Evolutionary conservation across 1,140 invertebrate species (phyloP), one percentile per base, ranked within the genome.

Genomic region (Tribolium madens): DNA sequence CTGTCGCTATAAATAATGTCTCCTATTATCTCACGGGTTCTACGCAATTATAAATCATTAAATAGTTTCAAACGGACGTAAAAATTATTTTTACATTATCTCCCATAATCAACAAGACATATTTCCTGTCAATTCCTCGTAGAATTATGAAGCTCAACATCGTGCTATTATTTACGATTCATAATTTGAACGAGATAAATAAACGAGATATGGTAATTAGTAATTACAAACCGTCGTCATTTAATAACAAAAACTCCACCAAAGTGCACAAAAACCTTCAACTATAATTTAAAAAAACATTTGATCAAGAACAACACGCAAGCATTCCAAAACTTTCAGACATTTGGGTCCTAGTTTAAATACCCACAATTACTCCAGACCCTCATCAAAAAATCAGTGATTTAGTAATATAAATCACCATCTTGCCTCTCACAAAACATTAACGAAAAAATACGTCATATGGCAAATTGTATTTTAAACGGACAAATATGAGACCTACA

Each of bases 41-140:
- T n/a, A 14, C 6, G 46, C 70, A 72, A 72, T 72, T 72, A 72
- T 72, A 72, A 72, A 72, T 72, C 69, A 71, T 71, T 71, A 71
- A 71, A 71, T 71, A 46, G 33, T 71, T 47, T 7, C 33, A 48
- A 48, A 72, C 50, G 70, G 70, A 48, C 17, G 17, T 72, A 72
- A 72, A 72, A 50, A 21, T 48, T 50, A 72, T 72, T 72, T 72
- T 50, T 17, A 47, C 50, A 72, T 72, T 50, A 72, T 72, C 70
- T 48, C 46, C 15, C 50, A 21, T 14, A 72, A 72, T 72, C 70
- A 52, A 72, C 70, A 72, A 72, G 70, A 72, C 70, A 48, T 72
- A 72, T 72, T 72, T 72, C 70, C 70, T 72, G 70, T 72, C 70
- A 72, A 72, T 72, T 72, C 46, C 4, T 48, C 12, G 42, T 72